Percentiles rank a stretch among this genome's conserved stretches.
Evolutionary conservation across 2,113 vertebrate species (phyloP).

Genomic region (Melozone crissalis): DNA sequence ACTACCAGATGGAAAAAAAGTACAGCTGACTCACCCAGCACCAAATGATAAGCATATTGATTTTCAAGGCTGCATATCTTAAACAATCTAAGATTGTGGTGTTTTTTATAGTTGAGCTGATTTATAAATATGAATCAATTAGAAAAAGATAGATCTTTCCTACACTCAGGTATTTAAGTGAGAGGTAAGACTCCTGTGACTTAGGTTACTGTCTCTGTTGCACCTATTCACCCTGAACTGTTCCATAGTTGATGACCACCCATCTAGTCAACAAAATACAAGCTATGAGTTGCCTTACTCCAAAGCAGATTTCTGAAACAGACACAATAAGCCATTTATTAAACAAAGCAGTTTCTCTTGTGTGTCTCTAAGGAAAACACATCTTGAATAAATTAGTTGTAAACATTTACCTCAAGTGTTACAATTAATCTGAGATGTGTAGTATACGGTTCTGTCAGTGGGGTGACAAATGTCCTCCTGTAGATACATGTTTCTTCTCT

Average conservation of each 20-base stretch:
- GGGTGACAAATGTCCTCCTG: neutral
- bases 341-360: neutral
- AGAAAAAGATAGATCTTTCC: neutral
- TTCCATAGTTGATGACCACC: rapidly evolving
- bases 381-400: neutral
- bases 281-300: neutral
- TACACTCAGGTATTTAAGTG: neutral
- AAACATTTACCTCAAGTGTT: neutral
- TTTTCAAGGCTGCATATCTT: neutral
- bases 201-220: neutral
- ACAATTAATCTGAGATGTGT: neutral
- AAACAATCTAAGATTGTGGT: neutral
- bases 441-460: neutral
- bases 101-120: neutral
- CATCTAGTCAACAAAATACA: neutral
- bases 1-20: neutral
- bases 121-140: neutral
- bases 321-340: neutral
- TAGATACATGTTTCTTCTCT: neutral
- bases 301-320: neutral
- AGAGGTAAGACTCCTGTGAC: neutral
- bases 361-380: neutral
- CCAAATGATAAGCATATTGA: neutral
- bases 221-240: neutral
- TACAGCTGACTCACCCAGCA: neutral